These are phyloP conservation scores for Poeciliopsis presidionis DNA, from an alignment of 2,797 vertebrate genomes.

Conservation along the genomic window DNA sequence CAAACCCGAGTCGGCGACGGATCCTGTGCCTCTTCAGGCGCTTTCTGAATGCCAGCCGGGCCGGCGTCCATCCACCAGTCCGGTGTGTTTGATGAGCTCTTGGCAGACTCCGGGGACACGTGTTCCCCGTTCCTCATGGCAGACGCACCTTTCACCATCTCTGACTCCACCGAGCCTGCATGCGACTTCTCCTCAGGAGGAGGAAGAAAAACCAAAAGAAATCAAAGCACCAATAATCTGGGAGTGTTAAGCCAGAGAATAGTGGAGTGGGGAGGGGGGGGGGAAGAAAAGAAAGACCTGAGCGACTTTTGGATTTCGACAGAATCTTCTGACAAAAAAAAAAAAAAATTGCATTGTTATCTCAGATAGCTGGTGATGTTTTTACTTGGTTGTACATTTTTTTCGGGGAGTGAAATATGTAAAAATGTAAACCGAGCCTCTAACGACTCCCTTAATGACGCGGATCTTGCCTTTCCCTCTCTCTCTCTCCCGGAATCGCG, in stretches of 20 bases:
- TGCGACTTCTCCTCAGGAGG: conserved; percentile 72
- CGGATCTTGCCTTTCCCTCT: conserved; percentile 70
- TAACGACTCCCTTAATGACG: conserved; percentile 82
- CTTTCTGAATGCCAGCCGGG: conserved; percentile 62
- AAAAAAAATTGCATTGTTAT: conserved; percentile 82
- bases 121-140: conserved; percentile 77
- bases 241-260: conserved; percentile 70
- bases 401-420: conserved; percentile 71
- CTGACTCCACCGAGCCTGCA: conserved; percentile 68
- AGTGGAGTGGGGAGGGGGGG: neutral
- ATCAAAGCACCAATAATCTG: conserved; percentile 78
- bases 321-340: conserved; percentile 77
- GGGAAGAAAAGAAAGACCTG: conserved; percentile 70
- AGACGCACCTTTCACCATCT: conserved; percentile 76
- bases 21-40: conserved; percentile 56
- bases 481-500: conserved; percentile 67
- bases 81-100: conserved; percentile 78
- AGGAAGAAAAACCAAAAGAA: conserved; percentile 64
- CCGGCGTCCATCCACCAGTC: conserved; percentile 65
- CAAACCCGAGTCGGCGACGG: conserved; percentile 49
- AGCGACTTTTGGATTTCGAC: conserved; percentile 80
- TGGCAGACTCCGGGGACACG: conserved; percentile 75
- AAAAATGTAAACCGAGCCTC: conserved; percentile 81
- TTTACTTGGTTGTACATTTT: conserved; percentile 82
- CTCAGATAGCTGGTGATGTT: conserved; percentile 82